Evolutionary conservation across 64 coral and sea anemone genomes (phyloP), one percentile per base, ranked within the genome.

Genomic region (Trachythela sp.): DNA sequence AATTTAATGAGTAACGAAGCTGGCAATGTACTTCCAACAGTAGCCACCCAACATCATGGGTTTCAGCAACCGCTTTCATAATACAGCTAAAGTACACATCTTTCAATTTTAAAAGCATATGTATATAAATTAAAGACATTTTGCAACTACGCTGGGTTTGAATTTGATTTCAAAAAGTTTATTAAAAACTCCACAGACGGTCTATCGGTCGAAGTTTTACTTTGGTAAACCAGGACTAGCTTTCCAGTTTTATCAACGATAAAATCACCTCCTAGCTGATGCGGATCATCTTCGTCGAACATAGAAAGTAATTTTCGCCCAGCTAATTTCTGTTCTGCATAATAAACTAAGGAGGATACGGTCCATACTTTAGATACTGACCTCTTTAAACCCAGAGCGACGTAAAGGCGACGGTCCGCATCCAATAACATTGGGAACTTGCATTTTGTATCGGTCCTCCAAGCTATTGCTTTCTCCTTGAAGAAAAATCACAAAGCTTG

Each of bases 231-330:
- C 9, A 99, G 70, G 9, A 45, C 83, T 75, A 99, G 84, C 31
- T 87, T 95, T 36, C 96, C 96, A 9, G 86, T n/a, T 22, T 42
- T 22, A 93, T 95, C 87, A 45, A 99, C 83, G 22, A 99, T 84
- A 76, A 99, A 95, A 83, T 99, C 87, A 24, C 96, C 96, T 11
- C 93, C 96, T 88, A 99, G 92, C 48, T 99, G 96, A 36, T 86
- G 88, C 2, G 90, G 91, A 39, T 99, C 96, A 64, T 99, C 96
- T 39, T 90, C 91, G n/a, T 99, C 92, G 30, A 95, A 86, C 43
- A 88, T 43, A 1, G 67, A 58, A 17, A 90, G 48, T 49, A 99
- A 75, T 35, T 88, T 83, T 35, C 92, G 90, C 1, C 93, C 93
- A 71, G 91, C 91, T 39, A 89, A 45, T 86, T 93, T 87, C 41